Evolutionary conservation across 2,888 invertebrate species (phyloP).

Genomic region (Xestia xanthographa): DNA sequence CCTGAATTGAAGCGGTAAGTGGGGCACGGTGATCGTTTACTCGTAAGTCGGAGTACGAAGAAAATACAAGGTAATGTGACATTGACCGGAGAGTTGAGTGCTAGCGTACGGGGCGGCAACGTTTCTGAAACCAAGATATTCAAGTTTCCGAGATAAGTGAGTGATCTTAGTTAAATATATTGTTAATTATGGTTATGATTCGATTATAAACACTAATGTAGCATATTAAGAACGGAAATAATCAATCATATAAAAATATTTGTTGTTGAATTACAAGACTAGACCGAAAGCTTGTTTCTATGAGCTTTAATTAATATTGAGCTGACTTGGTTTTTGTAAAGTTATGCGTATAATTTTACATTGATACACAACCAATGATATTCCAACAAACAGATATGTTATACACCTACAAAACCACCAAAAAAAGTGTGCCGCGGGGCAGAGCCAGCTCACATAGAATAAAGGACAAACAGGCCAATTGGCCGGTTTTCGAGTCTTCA

Average conservation of each 20-base stretch:
- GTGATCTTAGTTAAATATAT: background rate
- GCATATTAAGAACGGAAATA: slow-evolving; percentile 43
- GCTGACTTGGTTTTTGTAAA: background rate
- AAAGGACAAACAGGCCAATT: too few species aligned
- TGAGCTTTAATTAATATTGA: background rate
- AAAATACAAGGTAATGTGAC: slow-evolving; percentile 24
- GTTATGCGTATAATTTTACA: background rate
- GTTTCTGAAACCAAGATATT: background rate
- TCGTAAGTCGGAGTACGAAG: slow-evolving; percentile 15
- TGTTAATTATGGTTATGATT: background rate
- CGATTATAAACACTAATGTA: slow-evolving; percentile 27
- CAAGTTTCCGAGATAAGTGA: background rate
- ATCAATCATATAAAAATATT: slow-evolving; percentile 17
- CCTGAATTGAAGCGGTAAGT: slow-evolving; percentile 35
- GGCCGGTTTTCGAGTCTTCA: too few species aligned
- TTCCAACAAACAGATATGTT: too few species aligned
- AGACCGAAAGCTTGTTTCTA: slow-evolving; percentile 11
- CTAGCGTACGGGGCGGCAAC: background rate
- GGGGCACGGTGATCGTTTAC: slow-evolving; percentile 29
- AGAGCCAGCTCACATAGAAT: too few species aligned
- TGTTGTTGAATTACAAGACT: background rate
- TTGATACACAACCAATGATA: too few species aligned
- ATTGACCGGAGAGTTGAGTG: slow-evolving; percentile 12
- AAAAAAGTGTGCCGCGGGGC: too few species aligned
- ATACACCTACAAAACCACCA: too few species aligned